Evolutionary conservation across 2,113 vertebrate genomes (phyloP), one percentile per base, ranked within the genome.

Genomic region (Tyto alba): DNA sequence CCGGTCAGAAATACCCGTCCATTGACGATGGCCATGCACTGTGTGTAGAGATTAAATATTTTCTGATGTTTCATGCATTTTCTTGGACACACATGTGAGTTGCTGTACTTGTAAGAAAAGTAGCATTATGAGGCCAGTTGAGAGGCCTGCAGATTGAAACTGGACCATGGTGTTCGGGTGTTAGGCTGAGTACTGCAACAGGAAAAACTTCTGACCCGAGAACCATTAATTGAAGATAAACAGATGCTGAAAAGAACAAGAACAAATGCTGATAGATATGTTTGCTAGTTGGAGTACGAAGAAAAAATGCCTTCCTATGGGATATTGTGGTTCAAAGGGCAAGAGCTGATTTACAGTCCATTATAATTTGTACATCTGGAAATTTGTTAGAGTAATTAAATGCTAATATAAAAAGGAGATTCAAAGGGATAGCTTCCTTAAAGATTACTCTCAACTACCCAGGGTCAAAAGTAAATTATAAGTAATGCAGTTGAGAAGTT

Each of bases 391-490:
- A 74, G 80, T 93, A 96, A 97, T 97, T 97, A 97, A 97, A 96
- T 90, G 91, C 93, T 97, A 93, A 97, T 95, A 95, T 97, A 91
- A 94, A 69, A 29, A 88, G 76, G 84, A 96, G 80, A 97, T 95
- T 94, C 47, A 95, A 97, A 93, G 71, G 83, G 86, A 78, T 91
- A 69, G 81, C 94, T 97, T 97, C 89, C 93, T 97, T 97, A 94
- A 96, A 96, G 96, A 97, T 93, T 96, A 86, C 88, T 95, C 57
- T 48, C 78, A 27, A 50, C 53, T 81, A 89, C 69, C 63, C 86
- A 96, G 98, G 97, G 96, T 98, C 97, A 97, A 84, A 96, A 97
- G 64, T 79, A 96, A 97, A 96, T 96, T 73, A 59, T 94, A 94
- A 96, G 93, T 93, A 97, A 97, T 79, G 68, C 68, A 84, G 74